These are phyloP conservation scores for Holcopasites calliopsidis DNA, from an alignment of 1,140 invertebrate genomes.

Conservation along the genomic window DNA sequence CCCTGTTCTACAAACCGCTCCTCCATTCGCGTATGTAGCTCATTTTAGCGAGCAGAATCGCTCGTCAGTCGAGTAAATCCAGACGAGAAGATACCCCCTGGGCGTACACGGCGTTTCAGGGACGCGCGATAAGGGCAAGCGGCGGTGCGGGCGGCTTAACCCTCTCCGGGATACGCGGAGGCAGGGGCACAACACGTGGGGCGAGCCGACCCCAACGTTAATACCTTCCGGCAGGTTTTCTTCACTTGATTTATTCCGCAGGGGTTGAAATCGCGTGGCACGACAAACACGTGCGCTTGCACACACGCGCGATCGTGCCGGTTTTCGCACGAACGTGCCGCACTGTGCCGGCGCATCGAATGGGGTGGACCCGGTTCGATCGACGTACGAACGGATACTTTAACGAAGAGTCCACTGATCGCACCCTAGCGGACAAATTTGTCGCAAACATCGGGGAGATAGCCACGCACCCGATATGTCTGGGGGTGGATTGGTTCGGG, in stretches of 20 bases:
- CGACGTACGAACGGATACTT: constrained; percentile 8
- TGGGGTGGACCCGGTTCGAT: constrained; percentile 8
- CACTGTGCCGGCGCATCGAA: constrained; percentile 25
- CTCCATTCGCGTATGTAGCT: too few relatives aligned
- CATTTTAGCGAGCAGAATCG: constrained; percentile 41
- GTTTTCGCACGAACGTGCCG: constrained; percentile 42
- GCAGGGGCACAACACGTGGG: constrained; percentile 34
- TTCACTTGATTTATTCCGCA: constrained; percentile 73
- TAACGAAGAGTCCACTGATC: constrained; percentile 39
- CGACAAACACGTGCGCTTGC: constrained; percentile 49
- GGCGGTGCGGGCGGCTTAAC: constrained; percentile 58
- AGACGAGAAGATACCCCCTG: constrained; percentile 64
- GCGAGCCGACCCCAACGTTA: constrained; percentile 62
- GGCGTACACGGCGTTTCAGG: constrained; percentile 60
- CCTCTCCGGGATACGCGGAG: constrained; percentile 63
- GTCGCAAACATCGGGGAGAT: background rate
- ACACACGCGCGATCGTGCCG: constrained; percentile 35
- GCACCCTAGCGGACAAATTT: constrained; percentile 8
- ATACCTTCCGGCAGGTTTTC: constrained; percentile 74
- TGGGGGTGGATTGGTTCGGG: too few relatives aligned
- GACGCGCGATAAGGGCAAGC: constrained; percentile 65
- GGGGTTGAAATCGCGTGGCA: constrained; percentile 50
- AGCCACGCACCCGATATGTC: background rate
- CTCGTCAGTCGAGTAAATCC: constrained; percentile 58
- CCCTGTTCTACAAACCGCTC: background rate